Percentiles rank a stretch among this genome's conserved stretches.
phyloP scores from a whole-genome alignment of 2,888 invertebrate genomes.

The Leptothorax acervorum region DNA sequence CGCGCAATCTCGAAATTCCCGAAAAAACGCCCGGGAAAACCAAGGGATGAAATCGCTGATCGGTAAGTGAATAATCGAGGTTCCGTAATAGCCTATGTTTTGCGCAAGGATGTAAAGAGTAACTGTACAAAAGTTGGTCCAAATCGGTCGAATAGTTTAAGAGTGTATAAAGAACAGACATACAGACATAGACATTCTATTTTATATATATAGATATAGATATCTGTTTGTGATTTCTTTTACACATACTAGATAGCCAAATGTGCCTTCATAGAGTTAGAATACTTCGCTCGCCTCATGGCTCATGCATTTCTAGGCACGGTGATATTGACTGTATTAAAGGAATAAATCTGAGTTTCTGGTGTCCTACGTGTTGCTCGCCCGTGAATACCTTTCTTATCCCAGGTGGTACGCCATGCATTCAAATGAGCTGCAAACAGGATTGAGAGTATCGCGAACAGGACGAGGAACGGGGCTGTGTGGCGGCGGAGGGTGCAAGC shows the following conservation, averaged over 20 bases:
- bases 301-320: slow-evolving; percentile 2
- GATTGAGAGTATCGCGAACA: slow-evolving; percentile 69
- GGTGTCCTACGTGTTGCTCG: slow-evolving; percentile 75
- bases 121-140: too few species aligned
- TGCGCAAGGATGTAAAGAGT: too few species aligned
- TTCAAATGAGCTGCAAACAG: slow-evolving; percentile 76
- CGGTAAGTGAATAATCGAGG: too few species aligned
- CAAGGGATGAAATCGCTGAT: too few species aligned
- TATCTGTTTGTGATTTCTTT: background rate
- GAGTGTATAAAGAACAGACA: too few species aligned
- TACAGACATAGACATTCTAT: too few species aligned
- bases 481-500: slow-evolving; percentile 12
- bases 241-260: background rate
- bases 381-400: slow-evolving; percentile 68
- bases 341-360: slow-evolving; percentile 75
- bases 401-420: slow-evolving; percentile 71
- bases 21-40: too few species aligned
- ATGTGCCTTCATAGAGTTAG: background rate
- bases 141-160: too few species aligned
- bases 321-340: slow-evolving; percentile 72
- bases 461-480: background rate
- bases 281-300: background rate
- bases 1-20: too few species aligned
- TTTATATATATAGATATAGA: background rate
- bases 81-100: too few species aligned